These are phyloP conservation scores for Tachypleus tridentatus DNA, from an alignment of 1,140 invertebrate species.

Conservation along the genomic window DNA sequence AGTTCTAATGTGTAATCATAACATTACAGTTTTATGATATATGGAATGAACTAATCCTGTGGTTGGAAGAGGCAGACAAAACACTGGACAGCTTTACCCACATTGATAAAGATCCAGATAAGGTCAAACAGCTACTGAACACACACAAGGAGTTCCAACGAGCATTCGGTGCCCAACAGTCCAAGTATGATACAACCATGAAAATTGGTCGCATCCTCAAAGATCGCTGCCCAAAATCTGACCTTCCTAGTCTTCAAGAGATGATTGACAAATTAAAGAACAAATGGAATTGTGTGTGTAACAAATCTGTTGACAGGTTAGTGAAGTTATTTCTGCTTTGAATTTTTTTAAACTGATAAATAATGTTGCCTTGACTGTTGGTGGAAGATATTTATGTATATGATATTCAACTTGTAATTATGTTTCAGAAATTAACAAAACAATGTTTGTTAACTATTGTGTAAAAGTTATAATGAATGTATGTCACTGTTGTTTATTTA, in stretches of 20 bases:
- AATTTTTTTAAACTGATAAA: too few species aligned
- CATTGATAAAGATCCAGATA: slow-evolving; percentile 74
- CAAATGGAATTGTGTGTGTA: slow-evolving; percentile 88
- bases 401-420: too few species aligned
- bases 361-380: too few species aligned
- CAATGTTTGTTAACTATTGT: too few species aligned
- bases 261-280: slow-evolving; percentile 82
- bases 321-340: slow-evolving; percentile 1
- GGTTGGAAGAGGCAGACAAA: slow-evolving; percentile 77
- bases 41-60: slow-evolving; percentile 58
- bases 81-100: slow-evolving; percentile 38
- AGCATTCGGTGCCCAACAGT: slow-evolving; percentile 75
- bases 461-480: too few species aligned
- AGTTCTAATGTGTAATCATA: neutral
- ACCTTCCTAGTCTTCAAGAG: slow-evolving; percentile 67
- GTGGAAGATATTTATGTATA: too few species aligned
- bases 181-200: slow-evolving; percentile 77
- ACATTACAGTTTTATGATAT: slow-evolving; percentile 62
- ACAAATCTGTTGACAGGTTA: slow-evolving; percentile 76
- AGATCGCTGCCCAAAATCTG: slow-evolving; percentile 83
- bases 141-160: slow-evolving; percentile 94
- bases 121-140: slow-evolving; percentile 71
- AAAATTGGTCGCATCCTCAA: slow-evolving; percentile 78
- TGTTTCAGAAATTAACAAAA: too few species aligned
- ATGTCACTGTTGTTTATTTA: too few species aligned